Evolutionary conservation across 2,113 vertebrate species (phyloP).

Genomic region (Dicaeum eximium): DNA sequence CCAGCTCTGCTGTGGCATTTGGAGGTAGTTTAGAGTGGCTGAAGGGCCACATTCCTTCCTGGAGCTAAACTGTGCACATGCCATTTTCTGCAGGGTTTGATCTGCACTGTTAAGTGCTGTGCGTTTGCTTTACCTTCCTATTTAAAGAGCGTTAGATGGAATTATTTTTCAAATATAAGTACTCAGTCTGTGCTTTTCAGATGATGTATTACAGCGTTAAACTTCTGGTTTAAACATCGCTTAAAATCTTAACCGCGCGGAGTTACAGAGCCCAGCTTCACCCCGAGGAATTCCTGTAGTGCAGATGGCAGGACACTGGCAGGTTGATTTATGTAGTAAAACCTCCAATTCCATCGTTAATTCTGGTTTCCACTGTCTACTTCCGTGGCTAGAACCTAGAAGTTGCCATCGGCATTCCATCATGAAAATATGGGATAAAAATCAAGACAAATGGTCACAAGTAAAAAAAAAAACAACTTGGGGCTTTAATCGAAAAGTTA

Average conservation of each 20-base stretch:
- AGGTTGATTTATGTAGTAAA: neutral
- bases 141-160: neutral
- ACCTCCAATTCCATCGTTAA: neutral
- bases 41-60: neutral
- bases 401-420: neutral
- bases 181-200: neutral
- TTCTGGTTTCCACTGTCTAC: neutral
- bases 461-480: neutral
- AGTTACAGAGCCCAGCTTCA: neutral
- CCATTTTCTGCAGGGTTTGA: neutral
- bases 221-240: neutral
- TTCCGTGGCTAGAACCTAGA: neutral
- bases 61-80: fast-evolving
- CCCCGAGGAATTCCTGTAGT: neutral
- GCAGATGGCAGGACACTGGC: neutral
- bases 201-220: neutral
- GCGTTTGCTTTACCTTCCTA: neutral
- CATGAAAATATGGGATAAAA: neutral
- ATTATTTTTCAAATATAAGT: neutral
- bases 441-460: neutral
- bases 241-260: neutral
- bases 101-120: neutral
- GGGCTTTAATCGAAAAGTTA: neutral
- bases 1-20: neutral
- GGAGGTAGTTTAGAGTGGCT: neutral